These are phyloP conservation scores for Anas capensis DNA, from an alignment of 2,797 vertebrate species.

Conservation along the genomic window DNA sequence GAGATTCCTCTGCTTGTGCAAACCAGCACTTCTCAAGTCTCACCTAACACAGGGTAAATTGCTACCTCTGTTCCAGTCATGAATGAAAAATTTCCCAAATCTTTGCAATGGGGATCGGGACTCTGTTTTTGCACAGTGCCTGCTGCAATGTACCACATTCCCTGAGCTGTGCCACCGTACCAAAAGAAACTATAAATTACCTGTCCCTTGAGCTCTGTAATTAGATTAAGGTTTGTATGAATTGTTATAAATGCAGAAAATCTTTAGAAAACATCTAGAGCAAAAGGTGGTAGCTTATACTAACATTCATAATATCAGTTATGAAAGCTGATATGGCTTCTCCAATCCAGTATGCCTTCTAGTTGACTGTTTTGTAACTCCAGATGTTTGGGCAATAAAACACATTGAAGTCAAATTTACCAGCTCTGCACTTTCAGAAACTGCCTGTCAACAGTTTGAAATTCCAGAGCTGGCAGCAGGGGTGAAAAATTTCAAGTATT, in stretches of 20 bases:
- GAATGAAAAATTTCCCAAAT: background rate
- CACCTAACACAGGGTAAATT: background rate
- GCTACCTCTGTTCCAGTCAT: background rate
- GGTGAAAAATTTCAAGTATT: background rate
- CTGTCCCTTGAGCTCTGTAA: constrained; percentile 57
- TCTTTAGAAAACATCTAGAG: background rate
- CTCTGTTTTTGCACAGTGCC: background rate
- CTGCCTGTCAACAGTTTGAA: background rate
- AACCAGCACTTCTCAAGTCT: background rate
- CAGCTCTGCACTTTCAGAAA: background rate
- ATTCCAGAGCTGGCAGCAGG: background rate
- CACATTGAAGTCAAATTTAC: background rate
- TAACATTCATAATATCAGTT: background rate
- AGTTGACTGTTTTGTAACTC: background rate
- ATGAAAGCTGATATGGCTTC: background rate
- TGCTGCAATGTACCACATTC: background rate
- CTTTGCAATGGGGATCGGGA: background rate
- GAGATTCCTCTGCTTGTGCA: background rate
- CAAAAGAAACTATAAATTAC: background rate
- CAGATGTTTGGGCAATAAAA: background rate
- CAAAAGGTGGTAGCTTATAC: background rate
- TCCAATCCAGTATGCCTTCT: background rate
- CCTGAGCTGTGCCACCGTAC: background rate
- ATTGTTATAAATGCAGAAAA: background rate
- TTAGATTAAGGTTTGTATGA: constrained; percentile 49